phyloP scores from a whole-genome alignment of 2,113 vertebrate species.

The Oxyruncus cristatus region DNA sequence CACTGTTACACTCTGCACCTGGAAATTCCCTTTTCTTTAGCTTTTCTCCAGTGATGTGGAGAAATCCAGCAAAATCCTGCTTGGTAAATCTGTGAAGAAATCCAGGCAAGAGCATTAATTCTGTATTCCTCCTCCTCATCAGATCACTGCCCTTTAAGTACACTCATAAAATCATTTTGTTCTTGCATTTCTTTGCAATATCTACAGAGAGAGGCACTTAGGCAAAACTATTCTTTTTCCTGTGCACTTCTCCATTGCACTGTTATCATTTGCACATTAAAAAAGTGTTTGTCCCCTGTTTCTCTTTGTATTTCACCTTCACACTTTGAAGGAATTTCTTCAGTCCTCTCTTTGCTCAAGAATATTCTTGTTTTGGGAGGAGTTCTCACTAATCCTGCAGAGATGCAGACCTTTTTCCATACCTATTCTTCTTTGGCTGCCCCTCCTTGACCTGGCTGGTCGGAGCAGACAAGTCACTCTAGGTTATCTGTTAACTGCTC shows the following conservation, averaged over 20 bases:
- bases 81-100: not conserved
- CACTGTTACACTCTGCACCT: not conserved
- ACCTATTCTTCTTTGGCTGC: not conserved
- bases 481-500: not conserved
- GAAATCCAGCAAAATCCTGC: not conserved
- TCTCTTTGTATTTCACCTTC: slow-evolving; percentile 2
- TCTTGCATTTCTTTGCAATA: not conserved
- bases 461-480: not conserved
- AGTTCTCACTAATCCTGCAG: not conserved
- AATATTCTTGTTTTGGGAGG: not conserved
- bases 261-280: not conserved
- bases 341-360: not conserved
- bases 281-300: not conserved
- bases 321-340: not conserved
- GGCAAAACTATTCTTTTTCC: not conserved
- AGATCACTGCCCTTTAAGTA: slow-evolving; percentile 25
- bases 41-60: not conserved
- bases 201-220: not conserved
- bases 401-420: not conserved
- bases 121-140: not conserved
- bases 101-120: not conserved
- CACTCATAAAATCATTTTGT: not conserved
- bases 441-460: not conserved
- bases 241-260: not conserved
- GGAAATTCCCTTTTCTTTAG: not conserved